Evolutionary conservation across 2,113 vertebrate genomes (phyloP).

Genomic region (Nesogale talazaci): DNA sequence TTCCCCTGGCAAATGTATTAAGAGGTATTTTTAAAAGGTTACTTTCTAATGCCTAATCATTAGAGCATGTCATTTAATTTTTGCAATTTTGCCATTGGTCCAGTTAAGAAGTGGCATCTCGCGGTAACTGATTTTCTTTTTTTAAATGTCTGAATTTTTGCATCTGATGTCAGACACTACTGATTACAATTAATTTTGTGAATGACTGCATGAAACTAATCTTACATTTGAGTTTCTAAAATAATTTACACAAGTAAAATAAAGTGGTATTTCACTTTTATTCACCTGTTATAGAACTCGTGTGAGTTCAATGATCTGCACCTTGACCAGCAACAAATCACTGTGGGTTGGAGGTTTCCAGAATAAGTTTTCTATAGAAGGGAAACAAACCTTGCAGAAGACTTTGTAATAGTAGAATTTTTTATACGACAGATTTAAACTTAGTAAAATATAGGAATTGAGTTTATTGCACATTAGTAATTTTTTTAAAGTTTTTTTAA

Average conservation of each 20-base stretch:
- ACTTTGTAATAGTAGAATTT: background rate
- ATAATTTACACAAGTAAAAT: background rate
- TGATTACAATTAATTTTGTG: too few species aligned
- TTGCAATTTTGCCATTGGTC: background rate
- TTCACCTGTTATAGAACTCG: background rate
- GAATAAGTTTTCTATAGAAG: background rate
- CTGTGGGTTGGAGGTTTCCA: background rate
- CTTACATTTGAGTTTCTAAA: too few species aligned
- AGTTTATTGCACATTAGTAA: background rate
- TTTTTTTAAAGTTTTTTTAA: too few species aligned
- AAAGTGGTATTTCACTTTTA: background rate
- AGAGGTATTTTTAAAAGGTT: background rate
- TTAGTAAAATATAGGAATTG: background rate
- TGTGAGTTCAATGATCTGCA: slow-evolving; percentile 19
- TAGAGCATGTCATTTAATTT: background rate
- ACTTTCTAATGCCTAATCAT: background rate
- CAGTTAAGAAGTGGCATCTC: background rate
- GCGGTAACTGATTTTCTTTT: background rate
- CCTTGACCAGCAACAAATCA: background rate
- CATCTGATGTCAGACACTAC: too few species aligned
- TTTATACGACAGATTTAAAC: background rate
- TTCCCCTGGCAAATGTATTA: background rate
- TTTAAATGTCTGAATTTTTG: background rate
- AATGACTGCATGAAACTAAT: too few species aligned
- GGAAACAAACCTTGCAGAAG: background rate